Base-by-base conservation (phyloP, 2,113 vertebrate genomes). In the Electrona antarctica region DNA sequence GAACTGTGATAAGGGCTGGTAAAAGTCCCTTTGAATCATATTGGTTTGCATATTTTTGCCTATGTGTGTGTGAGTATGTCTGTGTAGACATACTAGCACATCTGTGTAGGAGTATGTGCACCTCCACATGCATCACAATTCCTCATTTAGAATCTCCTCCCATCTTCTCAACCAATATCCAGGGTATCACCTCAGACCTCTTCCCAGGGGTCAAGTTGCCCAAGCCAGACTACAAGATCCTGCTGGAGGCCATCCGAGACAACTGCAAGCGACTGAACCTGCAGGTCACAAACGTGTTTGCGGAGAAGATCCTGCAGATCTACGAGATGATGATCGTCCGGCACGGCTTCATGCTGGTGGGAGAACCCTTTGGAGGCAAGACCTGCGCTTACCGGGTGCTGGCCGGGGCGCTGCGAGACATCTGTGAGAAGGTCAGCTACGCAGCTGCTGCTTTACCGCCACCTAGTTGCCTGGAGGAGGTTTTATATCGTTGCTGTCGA, bases 251-350 rank as follows among this genome's bases (percentile, higher is more conserved):
- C 33, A 94, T 98, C 57, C 91, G 83, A 81, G 92, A 88, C 76
- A 97, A 94, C 82, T 95, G 95, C 60, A 68, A 81, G 0, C 80
- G 75, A 61, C 94, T 97, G 96, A 97, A 98, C 88, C 89, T 97
- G 69, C 96, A 97, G 80, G 91, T 96, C 90, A 96, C 96, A 0
- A 74, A 87, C 0, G 91, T 92, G 73, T 98, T 97, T 78, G 80
- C 92, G 0, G 93, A 94, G 91, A 98, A 98, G 91, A 96, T 98
- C 81, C 89, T 97, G 63, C 96, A 97, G 88, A 94, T 97, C 75
- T 97, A 87, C 62, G 95, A 97, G 85, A 98, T 97, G 95, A 97
- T 97, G 96, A 94, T 95, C 50, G 96, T 97, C 48, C 94, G 95
- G 28, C 96, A 97, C 4, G 96, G 96, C 59, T 97, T 98, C 85